Conservation (phyloP, 2,797 vertebrate genomes). For the Distichodus sexfasciatus region DNA sequence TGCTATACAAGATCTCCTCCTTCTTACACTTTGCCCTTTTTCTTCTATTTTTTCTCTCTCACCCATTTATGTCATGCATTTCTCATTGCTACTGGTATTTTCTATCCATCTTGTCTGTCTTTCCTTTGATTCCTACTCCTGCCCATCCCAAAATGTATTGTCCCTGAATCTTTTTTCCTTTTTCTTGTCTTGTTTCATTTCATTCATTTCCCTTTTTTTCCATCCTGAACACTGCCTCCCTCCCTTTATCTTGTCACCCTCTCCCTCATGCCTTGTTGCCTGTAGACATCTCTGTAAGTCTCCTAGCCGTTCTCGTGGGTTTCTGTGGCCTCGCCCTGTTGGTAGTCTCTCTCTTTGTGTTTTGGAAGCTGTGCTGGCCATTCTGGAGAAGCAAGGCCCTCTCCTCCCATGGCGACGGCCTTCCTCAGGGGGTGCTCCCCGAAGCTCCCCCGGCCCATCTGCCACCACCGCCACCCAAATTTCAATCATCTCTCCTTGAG, state of each 20-base stretch:
- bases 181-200: slow-evolving; percentile 4
- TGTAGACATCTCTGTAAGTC: slow-evolving; percentile 95
- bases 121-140: slow-evolving; percentile 64
- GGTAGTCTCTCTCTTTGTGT: slow-evolving; percentile 97
- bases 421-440: slow-evolving; percentile 74
- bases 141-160: slow-evolving; percentile 75
- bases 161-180: slow-evolving; percentile 53
- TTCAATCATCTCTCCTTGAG: slow-evolving; percentile 24
- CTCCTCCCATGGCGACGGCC: slow-evolving; percentile 67
- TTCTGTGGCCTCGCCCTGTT: slow-evolving; percentile 98
- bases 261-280: slow-evolving; percentile 57
- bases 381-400: slow-evolving; percentile 93
- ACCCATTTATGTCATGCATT: slow-evolving; percentile 68
- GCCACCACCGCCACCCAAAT: slow-evolving; percentile 10
- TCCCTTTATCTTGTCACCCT: neutral
- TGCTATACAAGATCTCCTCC: slow-evolving; percentile 59
- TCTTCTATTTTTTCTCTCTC: slow-evolving; percentile 67
- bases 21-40: slow-evolving; percentile 73
- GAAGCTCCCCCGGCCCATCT: slow-evolving; percentile 64
- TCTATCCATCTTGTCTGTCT: slow-evolving; percentile 37
- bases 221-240: slow-evolving; percentile 13
- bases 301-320: slow-evolving; percentile 94
- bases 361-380: slow-evolving; percentile 99
- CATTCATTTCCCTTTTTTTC: slow-evolving; percentile 10
- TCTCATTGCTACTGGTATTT: slow-evolving; percentile 50